Base-by-base conservation (phyloP, 1,140 invertebrate genomes). In the Cydia strobilella region DNA sequence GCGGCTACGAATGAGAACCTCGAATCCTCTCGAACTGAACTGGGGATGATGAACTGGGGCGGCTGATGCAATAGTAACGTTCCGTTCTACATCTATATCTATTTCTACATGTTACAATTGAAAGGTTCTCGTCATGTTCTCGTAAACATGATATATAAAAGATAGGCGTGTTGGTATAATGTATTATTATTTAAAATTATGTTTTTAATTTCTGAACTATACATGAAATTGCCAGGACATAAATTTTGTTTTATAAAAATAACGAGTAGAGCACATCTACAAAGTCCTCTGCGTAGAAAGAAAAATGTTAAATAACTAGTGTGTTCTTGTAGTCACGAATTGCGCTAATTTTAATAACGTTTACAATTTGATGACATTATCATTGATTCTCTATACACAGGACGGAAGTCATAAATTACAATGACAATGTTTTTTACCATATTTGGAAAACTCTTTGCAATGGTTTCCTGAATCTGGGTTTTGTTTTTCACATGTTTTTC, bases 41-140 rank as follows among this genome's bases (percentile, higher is more conserved):
- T n/a, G n/a, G n/a, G n/a, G n/a, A n/a, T n/a, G n/a, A n/a, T n/a
- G n/a, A 59, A 25, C 48, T 63, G 59, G 27, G 59, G 23, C 39
- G 75, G 74, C 79, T 80, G 79, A 81, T 62, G 80, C 77, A 81
- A 79, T 62, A 79, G 27, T 63, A 48, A 76, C 80, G 73, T 79
- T 79, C 71, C 80, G 63, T 81, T 80, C 35, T 35, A 78, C 63
- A 31, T 71, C 71, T 27, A 10, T 18, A 20, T 10, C 9, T 20
- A 18, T 20, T 18, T 59, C 54, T 59, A 59, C 4, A 23, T 9
- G 9, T 10, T 12, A 23, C 54, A 3, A 23, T 20, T 59, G 9
- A 12, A 59, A 10, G 18, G 5, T 12, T 23, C 6, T 15, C 3
- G 12, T 48, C 23, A 10, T 6, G 5, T 12, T 23, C 6, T 15